phyloP scores from a whole-genome alignment of 2,797 vertebrate species.

The Tapirus indicus region DNA sequence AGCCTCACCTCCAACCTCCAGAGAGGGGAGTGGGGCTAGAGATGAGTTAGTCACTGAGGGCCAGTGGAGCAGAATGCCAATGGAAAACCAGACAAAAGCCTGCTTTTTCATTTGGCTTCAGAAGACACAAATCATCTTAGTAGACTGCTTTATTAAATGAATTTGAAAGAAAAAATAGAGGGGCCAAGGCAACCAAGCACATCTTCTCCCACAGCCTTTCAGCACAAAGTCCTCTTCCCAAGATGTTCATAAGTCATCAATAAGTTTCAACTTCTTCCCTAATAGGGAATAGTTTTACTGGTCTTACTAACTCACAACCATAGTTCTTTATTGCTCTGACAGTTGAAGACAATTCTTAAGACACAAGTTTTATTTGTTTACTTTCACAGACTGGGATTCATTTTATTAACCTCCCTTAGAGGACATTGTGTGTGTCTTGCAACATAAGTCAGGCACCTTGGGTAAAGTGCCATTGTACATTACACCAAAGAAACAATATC shows the following conservation, averaged over 20 bases:
- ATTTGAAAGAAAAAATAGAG: background rate
- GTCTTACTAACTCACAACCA: background rate
- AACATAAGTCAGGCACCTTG: background rate
- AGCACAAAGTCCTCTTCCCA: background rate
- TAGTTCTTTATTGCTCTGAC: background rate
- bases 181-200: background rate
- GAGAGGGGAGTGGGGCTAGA: background rate
- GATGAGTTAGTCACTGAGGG: background rate
- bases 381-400: background rate
- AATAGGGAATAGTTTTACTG: background rate
- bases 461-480: background rate
- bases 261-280: background rate
- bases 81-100: slow-evolving; percentile 17
- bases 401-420: background rate
- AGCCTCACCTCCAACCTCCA: background rate
- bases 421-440: background rate
- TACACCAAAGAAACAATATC: background rate
- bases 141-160: background rate
- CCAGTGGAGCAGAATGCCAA: background rate
- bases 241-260: background rate
- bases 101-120: slow-evolving; percentile 49
- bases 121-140: slow-evolving; percentile 30
- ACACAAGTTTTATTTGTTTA: background rate
- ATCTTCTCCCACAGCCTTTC: background rate
- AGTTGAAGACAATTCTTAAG: background rate